phyloP scores from a whole-genome alignment of 1,140 invertebrate genomes.

The Procambarus virginalis region DNA sequence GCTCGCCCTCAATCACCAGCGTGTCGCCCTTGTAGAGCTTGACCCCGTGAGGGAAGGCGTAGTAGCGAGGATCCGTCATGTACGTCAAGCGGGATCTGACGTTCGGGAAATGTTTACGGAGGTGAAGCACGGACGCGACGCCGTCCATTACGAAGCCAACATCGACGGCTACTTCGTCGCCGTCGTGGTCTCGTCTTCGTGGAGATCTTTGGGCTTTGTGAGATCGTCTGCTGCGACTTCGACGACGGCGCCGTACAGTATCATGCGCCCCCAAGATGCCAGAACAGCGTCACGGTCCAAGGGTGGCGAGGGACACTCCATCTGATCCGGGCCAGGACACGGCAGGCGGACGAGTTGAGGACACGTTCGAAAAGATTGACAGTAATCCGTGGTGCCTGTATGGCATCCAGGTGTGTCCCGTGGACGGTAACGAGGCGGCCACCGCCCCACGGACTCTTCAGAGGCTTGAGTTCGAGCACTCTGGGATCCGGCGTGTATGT shows the following conservation, averaged over 20 bases:
- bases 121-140: slow-evolving; percentile 89
- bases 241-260: slow-evolving; percentile 94
- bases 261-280: slow-evolving; percentile 77
- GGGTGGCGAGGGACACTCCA: slow-evolving; percentile 95
- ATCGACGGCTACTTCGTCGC: slow-evolving; percentile 74
- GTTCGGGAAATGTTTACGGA: slow-evolving; percentile 89
- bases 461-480: slow-evolving; percentile 92
- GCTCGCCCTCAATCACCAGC: slow-evolving; percentile 95
- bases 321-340: slow-evolving; percentile 88
- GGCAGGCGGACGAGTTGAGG: slow-evolving; percentile 78
- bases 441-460: slow-evolving; percentile 91
- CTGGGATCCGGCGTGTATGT: slow-evolving; percentile 95
- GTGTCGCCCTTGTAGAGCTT: slow-evolving; percentile 96
- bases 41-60: slow-evolving; percentile 80
- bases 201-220: slow-evolving; percentile 71
- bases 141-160: slow-evolving; percentile 97
- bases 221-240: slow-evolving; percentile 88
- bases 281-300: slow-evolving; percentile 78
- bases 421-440: slow-evolving; percentile 94
- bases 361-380: slow-evolving; percentile 83
- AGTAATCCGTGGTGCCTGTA: slow-evolving; percentile 92
- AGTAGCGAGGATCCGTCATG: slow-evolving; percentile 93
- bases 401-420: slow-evolving; percentile 91
- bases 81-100: slow-evolving; percentile 88
- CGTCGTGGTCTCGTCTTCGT: slow-evolving; percentile 74